Conservation (phyloP, 2,797 vertebrate genomes). For the Ispidina picta region DNA sequence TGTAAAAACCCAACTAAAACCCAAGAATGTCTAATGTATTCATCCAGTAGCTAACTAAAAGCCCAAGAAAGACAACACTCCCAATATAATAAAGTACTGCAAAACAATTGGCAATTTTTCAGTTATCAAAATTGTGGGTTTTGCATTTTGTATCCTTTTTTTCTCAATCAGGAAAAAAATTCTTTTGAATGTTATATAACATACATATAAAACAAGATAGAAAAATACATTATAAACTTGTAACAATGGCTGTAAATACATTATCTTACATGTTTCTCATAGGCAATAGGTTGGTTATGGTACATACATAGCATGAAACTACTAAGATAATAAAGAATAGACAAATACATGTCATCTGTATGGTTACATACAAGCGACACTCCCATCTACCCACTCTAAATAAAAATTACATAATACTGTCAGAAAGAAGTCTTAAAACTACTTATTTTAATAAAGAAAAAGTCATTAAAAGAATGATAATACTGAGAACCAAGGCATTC, state of each 20-base stretch:
- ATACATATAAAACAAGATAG: slow-evolving; percentile 95
- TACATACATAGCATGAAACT: slow-evolving; percentile 87
- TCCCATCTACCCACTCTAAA: slow-evolving; percentile 86
- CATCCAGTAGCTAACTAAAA: slow-evolving; percentile 86
- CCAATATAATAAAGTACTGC: slow-evolving; percentile 87
- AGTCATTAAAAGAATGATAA: slow-evolving; percentile 85
- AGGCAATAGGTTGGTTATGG: slow-evolving; percentile 91
- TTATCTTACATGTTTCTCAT: slow-evolving; percentile 90
- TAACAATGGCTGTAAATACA: slow-evolving; percentile 95
- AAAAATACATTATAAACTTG: slow-evolving; percentile 96
- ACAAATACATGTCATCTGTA: slow-evolving; percentile 84
- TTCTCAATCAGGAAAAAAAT: slow-evolving; percentile 89
- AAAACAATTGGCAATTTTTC: slow-evolving; percentile 87
- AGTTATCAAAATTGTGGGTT: slow-evolving; percentile 87
- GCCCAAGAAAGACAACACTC: slow-evolving; percentile 85
- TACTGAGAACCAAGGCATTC: slow-evolving; percentile 87
- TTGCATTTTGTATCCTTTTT: slow-evolving; percentile 85
- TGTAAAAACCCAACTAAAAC: slow-evolving; percentile 87
- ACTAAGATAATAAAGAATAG: slow-evolving; percentile 84
- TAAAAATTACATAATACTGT: slow-evolving; percentile 88
- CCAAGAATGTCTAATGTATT: slow-evolving; percentile 84
- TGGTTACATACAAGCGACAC: slow-evolving; percentile 84
- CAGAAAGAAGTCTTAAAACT: slow-evolving; percentile 84
- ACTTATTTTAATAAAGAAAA: slow-evolving; percentile 84
- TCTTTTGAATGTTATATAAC: slow-evolving; percentile 90